Base-by-base conservation (phyloP, 2,888 invertebrate genomes). In the Lasiommata megera region DNA sequence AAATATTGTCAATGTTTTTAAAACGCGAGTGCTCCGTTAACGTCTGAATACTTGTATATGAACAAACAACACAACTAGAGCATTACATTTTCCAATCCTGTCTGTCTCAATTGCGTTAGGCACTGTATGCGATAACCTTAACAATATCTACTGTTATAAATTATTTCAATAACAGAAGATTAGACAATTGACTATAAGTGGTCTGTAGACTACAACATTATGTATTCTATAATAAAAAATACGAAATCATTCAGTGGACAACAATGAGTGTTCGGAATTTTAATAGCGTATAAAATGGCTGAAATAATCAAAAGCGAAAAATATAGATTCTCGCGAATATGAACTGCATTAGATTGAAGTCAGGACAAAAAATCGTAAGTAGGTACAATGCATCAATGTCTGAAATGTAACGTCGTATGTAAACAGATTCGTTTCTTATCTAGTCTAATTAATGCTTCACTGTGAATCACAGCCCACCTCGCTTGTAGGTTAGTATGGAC, bases 181-280 rank as follows among this genome's bases (percentile, higher is more conserved):
- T 46, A 46, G 31, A 46, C 31, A 46, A 46, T 46, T 31, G 31
- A 31, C 29, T 46, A 31, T 11, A 46, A 31, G 31, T 46, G 46
- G 16, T 16, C 14, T 11, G 11, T 11, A 28, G 12, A 16, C 29
- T 9, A 16, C 29, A 11, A 29, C 9, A 44, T 28, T 44, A 8
- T 28, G 31, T 46, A 14, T 14, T 37, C 37, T 31, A 31, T 9
- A 16, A 46, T 29, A 31, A 31, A 11, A n/a, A 34, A 3, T 9
- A 9, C 11, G 9, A 46, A 29, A 14, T 29, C 14, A 29, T 9
- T 46, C 16, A 2, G 28, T 28, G 43, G 28, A 12, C 8, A 7
- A n/a, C 2, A 28, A 43, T 43, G 6, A 43, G 23, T 23, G 18
- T 28, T 23, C 28, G 43, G 1, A 9, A 17, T 23, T 38, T 11